Conservation (phyloP, 2,797 vertebrate genomes). For the Zenarchopterus dispar region DNA sequence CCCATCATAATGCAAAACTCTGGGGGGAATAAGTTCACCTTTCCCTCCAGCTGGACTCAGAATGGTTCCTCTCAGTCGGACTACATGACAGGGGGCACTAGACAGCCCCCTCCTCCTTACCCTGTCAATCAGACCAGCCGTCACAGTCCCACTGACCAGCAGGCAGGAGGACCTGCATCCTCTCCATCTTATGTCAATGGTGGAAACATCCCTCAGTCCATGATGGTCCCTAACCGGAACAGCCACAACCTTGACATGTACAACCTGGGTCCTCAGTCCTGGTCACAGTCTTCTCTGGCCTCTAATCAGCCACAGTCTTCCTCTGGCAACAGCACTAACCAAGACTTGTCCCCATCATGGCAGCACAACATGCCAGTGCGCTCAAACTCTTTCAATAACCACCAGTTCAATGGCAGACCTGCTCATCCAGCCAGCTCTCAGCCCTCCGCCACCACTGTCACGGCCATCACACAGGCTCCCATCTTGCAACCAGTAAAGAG, state of each 20-base stretch:
- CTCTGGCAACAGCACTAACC: conserved; percentile 81
- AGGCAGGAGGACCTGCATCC: conserved; percentile 85
- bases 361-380: conserved; percentile 87
- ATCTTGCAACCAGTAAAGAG: conserved; percentile 96
- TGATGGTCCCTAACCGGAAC: conserved; percentile 91
- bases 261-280: conserved; percentile 84
- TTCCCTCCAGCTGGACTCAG: conserved; percentile 88
- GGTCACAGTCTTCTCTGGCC: conserved; percentile 86
- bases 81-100: conserved; percentile 83
- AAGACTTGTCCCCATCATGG: conserved; percentile 88
- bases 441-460: conserved; percentile 93
- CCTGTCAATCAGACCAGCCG: conserved; percentile 86
- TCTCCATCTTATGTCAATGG: conserved; percentile 89
- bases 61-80: conserved; percentile 89
- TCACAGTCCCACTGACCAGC: conserved; percentile 90
- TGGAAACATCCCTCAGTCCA: conserved; percentile 86
- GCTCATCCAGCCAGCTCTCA: conserved; percentile 87
- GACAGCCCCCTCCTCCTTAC: conserved; percentile 93
- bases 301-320: conserved; percentile 83
- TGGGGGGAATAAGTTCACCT: conserved; percentile 90
- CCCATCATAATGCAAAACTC: conserved; percentile 96
- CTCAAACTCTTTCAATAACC: conserved; percentile 95
- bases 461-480: conserved; percentile 94
- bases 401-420: conserved; percentile 81
- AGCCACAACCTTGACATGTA: conserved; percentile 95